Evolutionary conservation across 2,113 vertebrate genomes (phyloP), one percentile per base, ranked within the genome.

Genomic region (Barnardius zonarius): DNA sequence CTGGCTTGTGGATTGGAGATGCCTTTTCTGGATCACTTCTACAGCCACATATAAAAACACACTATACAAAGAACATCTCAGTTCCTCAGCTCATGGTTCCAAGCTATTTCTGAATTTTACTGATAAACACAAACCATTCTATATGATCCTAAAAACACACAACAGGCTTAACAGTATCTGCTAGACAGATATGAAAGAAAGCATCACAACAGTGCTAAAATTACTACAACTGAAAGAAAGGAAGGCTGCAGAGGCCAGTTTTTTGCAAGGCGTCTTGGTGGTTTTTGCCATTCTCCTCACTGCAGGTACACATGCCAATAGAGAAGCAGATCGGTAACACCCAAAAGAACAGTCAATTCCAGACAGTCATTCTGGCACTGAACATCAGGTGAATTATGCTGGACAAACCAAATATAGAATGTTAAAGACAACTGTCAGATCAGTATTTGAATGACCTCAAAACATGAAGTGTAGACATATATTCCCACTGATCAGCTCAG

Each of bases 281-380:
- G 3, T 8, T 90, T 75, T 43, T 90, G 55, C 43, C 54, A 33
- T 41, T 76, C 17, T 68, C 20, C 43, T 78, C 52, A 19, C 7
- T 46, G 5, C 28, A 72, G 14, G 44, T 52, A 31, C 10, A 17
- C 0, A 0, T 35, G 15, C 79, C 59, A 64, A n/a, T 1, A 75
- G 19, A 83, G 10, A 66, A 74, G 39, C 23, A 51, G n/a, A 62
- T 52, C 51, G 24, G 6, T 31, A 59, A 55, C 6, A n/a, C 12
- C 23, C 30, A 73, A 72, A 37, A 6, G 68, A 69, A n/a, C 31
- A 67, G 66, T 31, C 63, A 18, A 17, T 13, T 91, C 51, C 49
- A 63, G 28, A 13, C 41, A 51, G 48, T 17, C 30, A 46, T 3
- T 2, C 0, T 51, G 61, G 55, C 57, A 51, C 2, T 35, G 70